Evolutionary conservation across 2,888 invertebrate species (phyloP), one percentile per base, ranked within the genome.

Genomic region (Sesia bembeciformis): DNA sequence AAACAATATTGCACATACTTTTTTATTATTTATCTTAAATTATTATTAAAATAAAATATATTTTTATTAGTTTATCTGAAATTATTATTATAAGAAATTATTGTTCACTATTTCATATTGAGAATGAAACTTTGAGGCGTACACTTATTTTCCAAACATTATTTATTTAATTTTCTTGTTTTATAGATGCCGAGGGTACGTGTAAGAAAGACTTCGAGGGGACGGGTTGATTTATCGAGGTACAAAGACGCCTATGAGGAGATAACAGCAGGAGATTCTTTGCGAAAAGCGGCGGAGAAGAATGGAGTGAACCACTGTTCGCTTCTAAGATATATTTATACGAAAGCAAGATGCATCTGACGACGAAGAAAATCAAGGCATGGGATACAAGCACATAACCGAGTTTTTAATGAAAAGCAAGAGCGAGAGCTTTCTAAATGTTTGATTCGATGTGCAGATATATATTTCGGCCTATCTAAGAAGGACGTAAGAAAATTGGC

Each of bases 401-500:
- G n/a, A n/a, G n/a, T 62, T 8, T 60, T 62, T 54, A 55, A 40
- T 41, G 52, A 59, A 8, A 55, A 58, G 1, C 62, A 62, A 56
- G 61, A 63, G 53, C 55, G 53, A 40, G 49, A 58, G 49, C 43
- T 62, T 4, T 53, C 59, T 40, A 61, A 62, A 55, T 63, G 60
- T 51, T 56, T 62, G 42, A 58, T 56, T 50, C 40, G 62, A 54
- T 59, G 55, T 52, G 62, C 62, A 4, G 57, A 63, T 56, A 63
- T 63, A 58, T 63, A 64, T 59, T 65, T 62, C 59, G 62, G 61
- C 39, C 58, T 63, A 49, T 40, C 63, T 53, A 53, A 43, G 49
- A 61, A 59, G 51, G 60, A 61, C 23, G 56, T 63, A 40, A 57
- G 55, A 52, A 62, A 62, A 58, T 57, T 63, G 57, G 62, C 63